Base-by-base conservation (phyloP, 2,888 invertebrate species). In the Hirtodrosophila trivittata region DNA sequence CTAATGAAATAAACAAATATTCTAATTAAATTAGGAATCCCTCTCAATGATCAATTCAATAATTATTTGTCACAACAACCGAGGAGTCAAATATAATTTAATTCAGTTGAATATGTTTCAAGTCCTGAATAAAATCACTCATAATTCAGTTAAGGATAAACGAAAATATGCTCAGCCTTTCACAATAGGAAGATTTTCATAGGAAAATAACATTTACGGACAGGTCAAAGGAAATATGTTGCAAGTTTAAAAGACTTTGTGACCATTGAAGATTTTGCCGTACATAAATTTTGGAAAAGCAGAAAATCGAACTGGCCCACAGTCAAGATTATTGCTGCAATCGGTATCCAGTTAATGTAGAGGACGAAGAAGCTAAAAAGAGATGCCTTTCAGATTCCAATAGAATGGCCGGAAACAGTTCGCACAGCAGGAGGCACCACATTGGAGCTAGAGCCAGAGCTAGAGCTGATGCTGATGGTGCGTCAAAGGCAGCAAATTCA, bases 401-500 rank as follows among this genome's bases (percentile, higher is more conserved):
- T 28, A n/a, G 28, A 21, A 47, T 63, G 63, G 49, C 71, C 75
- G 77, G 82, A 77, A 71, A 62, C 51, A 58, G 62, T 39, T 47
- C 18, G 67, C 75, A 78, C 83, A 78, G 80, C 83, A 56, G 75
- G 16, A 21, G 46, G 43, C 49, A 50, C 21, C 14, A 25, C 25
- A 16, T 33, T 9, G 43, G 21, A 38, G 50, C 28, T 21, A 16
- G 3, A 18, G 13, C 13, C 10, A 5, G 9, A n/a, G 10, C 32
- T 32, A 32, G 1, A 3, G 18, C 18, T 21, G 18, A 3, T 21
- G 58, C 39, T 43, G 52, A 14, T 62, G 58, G 50, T 41, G 58
- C 51, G 38, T 73, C 77, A 77, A 77, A 75, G 74, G 68, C 71
- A 72, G 58, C 75, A 72, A 72, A 75, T 76, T 75, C 75, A 75